Percentiles rank a stretch among this genome's conserved stretches.
These are phyloP conservation scores for Syngnathus scovelli DNA, from an alignment of 2,113 vertebrate genomes.

Conservation along the genomic window DNA sequence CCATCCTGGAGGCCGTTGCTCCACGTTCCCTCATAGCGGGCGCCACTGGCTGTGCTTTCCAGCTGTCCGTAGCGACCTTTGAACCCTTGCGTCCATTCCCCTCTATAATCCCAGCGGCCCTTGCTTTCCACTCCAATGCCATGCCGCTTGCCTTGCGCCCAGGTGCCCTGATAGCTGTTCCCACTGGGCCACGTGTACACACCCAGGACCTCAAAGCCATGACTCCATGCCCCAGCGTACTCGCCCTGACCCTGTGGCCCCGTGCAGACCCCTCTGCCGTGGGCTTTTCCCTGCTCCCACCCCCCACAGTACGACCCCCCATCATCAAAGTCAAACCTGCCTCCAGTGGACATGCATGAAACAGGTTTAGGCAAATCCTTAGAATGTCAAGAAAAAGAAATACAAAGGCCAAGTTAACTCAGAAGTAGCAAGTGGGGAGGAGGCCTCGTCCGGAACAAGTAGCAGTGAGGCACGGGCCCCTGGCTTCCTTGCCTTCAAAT, in stretches of 20 bases:
- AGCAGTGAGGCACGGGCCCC: slow-evolving; percentile 42
- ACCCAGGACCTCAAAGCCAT: slow-evolving; percentile 95
- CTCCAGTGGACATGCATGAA: slow-evolving; percentile 82
- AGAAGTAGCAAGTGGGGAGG: slow-evolving; percentile 41
- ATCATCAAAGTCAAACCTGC: slow-evolving; percentile 99
- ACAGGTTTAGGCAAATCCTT: slow-evolving; percentile 75
- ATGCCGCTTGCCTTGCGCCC: slow-evolving; percentile 96
- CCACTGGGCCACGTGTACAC: slow-evolving; percentile 98
- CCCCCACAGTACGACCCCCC: slow-evolving; percentile 99
- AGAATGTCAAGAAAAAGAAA: slow-evolving; percentile 68
- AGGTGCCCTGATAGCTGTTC: slow-evolving; percentile 96
- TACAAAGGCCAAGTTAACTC: slow-evolving; percentile 42
- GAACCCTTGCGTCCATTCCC: slow-evolving; percentile 97
- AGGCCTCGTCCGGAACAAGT: slow-evolving; percentile 12
- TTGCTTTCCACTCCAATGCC: slow-evolving; percentile 96
- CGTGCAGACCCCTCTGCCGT: slow-evolving; percentile 94
- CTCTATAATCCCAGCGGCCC: slow-evolving; percentile 95
- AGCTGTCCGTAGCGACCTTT: slow-evolving; percentile 96
- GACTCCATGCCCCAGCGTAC: slow-evolving; percentile 94
- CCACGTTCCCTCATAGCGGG: slow-evolving; percentile 96
- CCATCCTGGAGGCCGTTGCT: slow-evolving; percentile 98
- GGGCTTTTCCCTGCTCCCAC: slow-evolving; percentile 98
- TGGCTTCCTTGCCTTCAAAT: slow-evolving; percentile 28
- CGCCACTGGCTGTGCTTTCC: slow-evolving; percentile 88
- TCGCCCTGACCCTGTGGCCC: slow-evolving; percentile 98